phyloP scores from a whole-genome alignment of 2,797 vertebrate species.

The Sebastes iracundus region DNA sequence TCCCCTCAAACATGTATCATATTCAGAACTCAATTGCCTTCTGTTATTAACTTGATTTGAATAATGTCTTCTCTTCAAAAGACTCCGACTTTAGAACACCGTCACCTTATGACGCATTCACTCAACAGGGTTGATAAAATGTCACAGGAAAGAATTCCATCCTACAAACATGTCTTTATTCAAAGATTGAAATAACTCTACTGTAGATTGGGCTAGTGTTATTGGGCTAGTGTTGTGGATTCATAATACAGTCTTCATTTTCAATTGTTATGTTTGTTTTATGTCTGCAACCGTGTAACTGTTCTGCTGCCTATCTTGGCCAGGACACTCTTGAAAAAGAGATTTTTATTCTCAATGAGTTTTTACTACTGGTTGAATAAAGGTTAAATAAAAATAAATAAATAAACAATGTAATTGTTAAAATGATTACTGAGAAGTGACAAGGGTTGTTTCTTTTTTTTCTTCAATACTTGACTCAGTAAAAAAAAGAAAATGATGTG shows the following conservation, averaged over 20 bases:
- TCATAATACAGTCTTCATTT: too few species aligned
- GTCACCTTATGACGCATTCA: background rate
- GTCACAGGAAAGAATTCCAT: background rate
- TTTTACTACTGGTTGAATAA: too few species aligned
- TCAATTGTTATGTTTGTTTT: too few species aligned
- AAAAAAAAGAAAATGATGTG: background rate
- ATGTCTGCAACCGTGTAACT: too few species aligned
- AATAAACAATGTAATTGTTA: background rate
- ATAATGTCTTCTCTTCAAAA: background rate
- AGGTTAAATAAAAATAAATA: too few species aligned
- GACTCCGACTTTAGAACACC: background rate
- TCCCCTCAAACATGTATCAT: background rate
- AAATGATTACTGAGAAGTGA: background rate
- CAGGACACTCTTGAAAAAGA: too few species aligned
- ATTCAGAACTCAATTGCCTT: background rate
- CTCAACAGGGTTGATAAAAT: background rate
- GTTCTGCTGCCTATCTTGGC: too few species aligned
- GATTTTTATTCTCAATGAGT: too few species aligned
- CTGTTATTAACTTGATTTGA: slow-evolving; percentile 6
- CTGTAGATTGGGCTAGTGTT: background rate
- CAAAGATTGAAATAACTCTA: background rate
- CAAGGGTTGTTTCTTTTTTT: background rate
- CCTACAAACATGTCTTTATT: background rate
- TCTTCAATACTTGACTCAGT: too few species aligned
- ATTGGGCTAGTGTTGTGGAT: background rate